These are phyloP conservation scores for Drosophila mulleri DNA, from an alignment of 2,888 invertebrate species.

Conservation along the genomic window DNA sequence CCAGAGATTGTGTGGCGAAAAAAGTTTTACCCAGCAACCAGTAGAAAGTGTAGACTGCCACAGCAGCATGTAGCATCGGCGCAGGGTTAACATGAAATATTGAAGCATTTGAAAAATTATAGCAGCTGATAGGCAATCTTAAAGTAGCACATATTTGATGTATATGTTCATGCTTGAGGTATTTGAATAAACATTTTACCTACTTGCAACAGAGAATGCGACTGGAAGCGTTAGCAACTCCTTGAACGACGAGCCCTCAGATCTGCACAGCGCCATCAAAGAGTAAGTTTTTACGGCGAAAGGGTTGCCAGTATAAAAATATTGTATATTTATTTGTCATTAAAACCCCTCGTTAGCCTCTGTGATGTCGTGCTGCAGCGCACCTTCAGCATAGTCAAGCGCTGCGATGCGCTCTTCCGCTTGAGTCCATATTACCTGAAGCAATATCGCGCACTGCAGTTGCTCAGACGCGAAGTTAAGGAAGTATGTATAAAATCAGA, in stretches of 20 bases:
- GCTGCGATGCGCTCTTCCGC: constrained; percentile 76
- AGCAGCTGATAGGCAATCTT: neutral
- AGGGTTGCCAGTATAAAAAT: neutral
- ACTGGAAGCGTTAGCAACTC: constrained; percentile 72
- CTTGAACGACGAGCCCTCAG: constrained; percentile 65
- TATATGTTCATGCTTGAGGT: neutral
- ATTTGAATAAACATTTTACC: neutral
- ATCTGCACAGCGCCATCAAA: constrained; percentile 72
- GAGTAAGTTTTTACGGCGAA: constrained; percentile 59
- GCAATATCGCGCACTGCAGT: constrained; percentile 82
- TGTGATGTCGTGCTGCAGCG: constrained; percentile 77
- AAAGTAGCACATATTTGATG: neutral
- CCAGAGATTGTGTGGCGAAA: constrained; percentile 48
- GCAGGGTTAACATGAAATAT: constrained; percentile 4
- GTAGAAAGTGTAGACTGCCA: constrained; percentile 1
- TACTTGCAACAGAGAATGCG: constrained; percentile 65
- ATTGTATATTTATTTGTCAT: neutral
- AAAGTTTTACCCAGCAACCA: constrained; percentile 33
- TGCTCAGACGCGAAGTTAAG: constrained; percentile 60
- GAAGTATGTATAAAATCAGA: constrained; percentile 44
- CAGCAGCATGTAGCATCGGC: neutral
- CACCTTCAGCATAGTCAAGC: constrained; percentile 77
- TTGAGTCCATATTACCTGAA: constrained; percentile 72
- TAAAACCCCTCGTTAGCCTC: constrained; percentile 44
- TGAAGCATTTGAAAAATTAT: constrained; percentile 6